Evolutionary conservation across 2,888 invertebrate species (phyloP).

Genomic region (Morpho helenor): DNA sequence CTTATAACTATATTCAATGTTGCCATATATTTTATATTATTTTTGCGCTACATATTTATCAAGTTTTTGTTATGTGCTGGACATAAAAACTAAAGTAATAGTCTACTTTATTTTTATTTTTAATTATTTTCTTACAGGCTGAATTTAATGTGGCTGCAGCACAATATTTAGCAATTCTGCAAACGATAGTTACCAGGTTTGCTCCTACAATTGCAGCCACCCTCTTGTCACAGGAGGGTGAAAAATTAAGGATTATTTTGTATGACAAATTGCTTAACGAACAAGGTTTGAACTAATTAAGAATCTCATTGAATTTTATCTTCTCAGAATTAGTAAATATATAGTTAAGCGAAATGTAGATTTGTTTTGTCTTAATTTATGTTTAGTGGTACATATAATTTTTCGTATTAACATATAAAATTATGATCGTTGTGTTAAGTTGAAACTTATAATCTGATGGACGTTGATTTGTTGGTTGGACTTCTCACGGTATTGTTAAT

Average conservation of each 20-base stretch:
- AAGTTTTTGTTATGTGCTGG: too few species aligned
- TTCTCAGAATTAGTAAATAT: too few species aligned
- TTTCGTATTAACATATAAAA: too few species aligned
- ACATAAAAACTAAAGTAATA: too few species aligned
- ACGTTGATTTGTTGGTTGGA: too few species aligned
- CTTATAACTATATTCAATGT: too few species aligned
- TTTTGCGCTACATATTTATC: too few species aligned
- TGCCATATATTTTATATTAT: too few species aligned
- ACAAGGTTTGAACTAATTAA: constrained; percentile 7
- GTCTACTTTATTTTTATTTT: too few species aligned
- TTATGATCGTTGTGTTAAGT: too few species aligned
- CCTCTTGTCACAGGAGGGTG: constrained; percentile 8
- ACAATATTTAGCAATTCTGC: background rate
- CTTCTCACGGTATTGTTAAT: too few species aligned
- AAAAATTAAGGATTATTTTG: constrained; percentile 17
- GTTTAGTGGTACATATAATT: background rate
- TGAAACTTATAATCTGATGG: too few species aligned
- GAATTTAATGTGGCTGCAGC: background rate
- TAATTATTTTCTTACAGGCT: constrained; percentile 5
- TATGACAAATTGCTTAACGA: constrained; percentile 13
- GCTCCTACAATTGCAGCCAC: constrained; percentile 15
- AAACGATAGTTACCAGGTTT: constrained; percentile 5
- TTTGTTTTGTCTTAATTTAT: background rate
- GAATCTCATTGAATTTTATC: background rate
- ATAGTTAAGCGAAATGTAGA: background rate